phyloP scores from a whole-genome alignment of 2,797 vertebrate genomes.

The Mionectes olivaceus region DNA sequence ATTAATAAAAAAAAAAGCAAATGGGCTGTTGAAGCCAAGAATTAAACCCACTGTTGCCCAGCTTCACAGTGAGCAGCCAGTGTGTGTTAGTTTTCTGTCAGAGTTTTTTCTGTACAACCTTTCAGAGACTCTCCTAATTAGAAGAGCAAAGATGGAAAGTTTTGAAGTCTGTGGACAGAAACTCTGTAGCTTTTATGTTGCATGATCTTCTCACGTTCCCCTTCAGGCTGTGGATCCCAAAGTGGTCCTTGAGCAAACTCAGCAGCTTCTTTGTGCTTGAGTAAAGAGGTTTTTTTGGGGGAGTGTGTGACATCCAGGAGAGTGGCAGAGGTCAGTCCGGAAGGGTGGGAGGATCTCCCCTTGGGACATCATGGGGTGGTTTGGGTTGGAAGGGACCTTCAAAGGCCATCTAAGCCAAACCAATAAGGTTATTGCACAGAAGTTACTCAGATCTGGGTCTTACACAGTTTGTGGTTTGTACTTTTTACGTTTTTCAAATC shows the following conservation, averaged over 20 bases:
- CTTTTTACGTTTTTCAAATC: not conserved
- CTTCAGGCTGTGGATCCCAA: fast-evolving
- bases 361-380: no score
- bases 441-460: not conserved
- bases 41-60: not conserved
- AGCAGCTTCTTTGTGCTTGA: not conserved
- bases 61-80: not conserved
- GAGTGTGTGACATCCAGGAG: fast-evolving
- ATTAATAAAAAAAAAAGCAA: not conserved
- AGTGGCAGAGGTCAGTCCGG: not conserved
- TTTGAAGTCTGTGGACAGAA: not conserved
- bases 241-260: not conserved
- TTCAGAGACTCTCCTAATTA: not conserved
- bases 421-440: not conserved
- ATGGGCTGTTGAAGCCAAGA: not conserved
- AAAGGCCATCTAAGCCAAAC: not conserved
- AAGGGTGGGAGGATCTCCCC: not conserved
- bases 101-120: not conserved
- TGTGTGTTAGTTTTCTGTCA: not conserved
- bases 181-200: not conserved
- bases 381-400: not conserved
- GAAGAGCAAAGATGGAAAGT: not conserved
- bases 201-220: fast-evolving
- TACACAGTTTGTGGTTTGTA: not conserved
- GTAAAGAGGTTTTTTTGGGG: not conserved